Evolutionary conservation across 2,113 vertebrate species (phyloP).

Genomic region (Daboia siamensis): DNA sequence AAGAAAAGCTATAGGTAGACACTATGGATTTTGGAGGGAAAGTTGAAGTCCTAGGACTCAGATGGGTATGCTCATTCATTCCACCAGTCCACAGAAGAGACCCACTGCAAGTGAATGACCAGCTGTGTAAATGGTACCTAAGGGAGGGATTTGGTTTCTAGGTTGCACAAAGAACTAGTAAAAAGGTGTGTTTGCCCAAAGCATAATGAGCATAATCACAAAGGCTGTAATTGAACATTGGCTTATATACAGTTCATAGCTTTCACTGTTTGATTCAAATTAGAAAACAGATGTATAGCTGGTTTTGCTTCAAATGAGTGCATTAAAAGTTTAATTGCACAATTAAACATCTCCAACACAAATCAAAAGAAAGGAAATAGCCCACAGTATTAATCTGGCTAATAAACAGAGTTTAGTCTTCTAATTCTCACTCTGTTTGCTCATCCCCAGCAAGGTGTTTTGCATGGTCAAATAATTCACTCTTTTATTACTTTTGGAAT

Average conservation of each 20-base stretch:
- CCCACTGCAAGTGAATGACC: neutral
- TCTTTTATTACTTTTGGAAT: neutral
- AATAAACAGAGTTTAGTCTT: neutral
- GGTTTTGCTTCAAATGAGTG: neutral
- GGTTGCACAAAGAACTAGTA: neutral
- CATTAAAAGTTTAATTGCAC: neutral
- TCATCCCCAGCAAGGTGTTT: neutral
- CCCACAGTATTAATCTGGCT: neutral
- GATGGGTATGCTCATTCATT: neutral
- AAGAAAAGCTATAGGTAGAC: neutral
- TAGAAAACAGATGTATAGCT: neutral
- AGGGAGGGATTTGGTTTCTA: neutral
- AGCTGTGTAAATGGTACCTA: neutral
- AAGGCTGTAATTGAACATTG: neutral
- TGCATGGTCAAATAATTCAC: neutral
- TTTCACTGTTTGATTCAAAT: neutral
- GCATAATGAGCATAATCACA: neutral
- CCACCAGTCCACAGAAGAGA: neutral
- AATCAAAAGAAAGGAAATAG: neutral
- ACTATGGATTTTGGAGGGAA: neutral
- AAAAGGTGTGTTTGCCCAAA: neutral
- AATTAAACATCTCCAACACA: neutral
- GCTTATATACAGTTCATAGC: neutral
- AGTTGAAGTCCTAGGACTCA: neutral
- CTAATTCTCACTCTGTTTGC: neutral